phyloP scores from a whole-genome alignment of 2,888 invertebrate genomes.

The Lasioglossum lativentre region DNA sequence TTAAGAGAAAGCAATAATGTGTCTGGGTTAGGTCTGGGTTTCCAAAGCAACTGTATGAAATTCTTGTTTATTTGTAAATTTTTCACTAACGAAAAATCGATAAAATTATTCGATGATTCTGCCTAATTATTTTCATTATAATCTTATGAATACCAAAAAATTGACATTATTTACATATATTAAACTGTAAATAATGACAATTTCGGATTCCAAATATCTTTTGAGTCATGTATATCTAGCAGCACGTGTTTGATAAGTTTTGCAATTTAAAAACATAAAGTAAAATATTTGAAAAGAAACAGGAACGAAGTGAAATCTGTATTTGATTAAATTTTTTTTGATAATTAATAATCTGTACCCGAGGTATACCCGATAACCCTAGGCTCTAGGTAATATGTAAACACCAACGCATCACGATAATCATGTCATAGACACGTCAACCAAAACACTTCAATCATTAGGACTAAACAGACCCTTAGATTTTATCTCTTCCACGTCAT shows the following conservation, averaged over 20 bases:
- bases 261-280: not conserved
- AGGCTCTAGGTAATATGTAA: too few relatives aligned
- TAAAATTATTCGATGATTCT: not conserved
- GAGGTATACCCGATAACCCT: too few relatives aligned
- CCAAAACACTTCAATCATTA: too few relatives aligned
- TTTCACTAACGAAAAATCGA: not conserved
- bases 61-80: not conserved
- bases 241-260: not conserved
- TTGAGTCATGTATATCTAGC: not conserved
- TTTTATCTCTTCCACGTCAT: too few relatives aligned
- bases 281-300: not conserved
- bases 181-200: not conserved
- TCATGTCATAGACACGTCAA: too few relatives aligned
- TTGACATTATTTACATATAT: not conserved
- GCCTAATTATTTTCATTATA: not conserved
- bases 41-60: not conserved
- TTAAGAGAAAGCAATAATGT: not conserved
- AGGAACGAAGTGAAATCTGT: not conserved
- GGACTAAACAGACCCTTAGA: too few relatives aligned
- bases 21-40: not conserved
- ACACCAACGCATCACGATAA: too few relatives aligned
- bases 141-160: not conserved
- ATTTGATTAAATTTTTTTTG: not conserved
- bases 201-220: not conserved
- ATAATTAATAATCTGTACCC: not conserved